phyloP scores from a whole-genome alignment of 2,797 vertebrate genomes.

The Borostomias antarcticus region DNA sequence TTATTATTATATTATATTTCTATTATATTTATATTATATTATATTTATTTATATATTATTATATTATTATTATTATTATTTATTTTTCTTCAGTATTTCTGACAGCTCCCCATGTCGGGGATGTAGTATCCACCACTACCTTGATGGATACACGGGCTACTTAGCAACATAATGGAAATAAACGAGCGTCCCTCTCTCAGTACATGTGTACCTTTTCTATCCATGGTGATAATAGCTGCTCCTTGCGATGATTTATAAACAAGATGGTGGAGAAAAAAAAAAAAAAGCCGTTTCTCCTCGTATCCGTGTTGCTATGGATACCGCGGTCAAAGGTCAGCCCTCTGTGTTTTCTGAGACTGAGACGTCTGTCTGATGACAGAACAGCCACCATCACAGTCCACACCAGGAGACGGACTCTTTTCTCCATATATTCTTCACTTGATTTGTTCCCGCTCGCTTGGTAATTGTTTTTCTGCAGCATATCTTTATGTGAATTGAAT shows the following conservation, averaged over 20 bases:
- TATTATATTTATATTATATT: no score
- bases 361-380: not conserved
- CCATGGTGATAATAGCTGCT: not conserved
- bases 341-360: not conserved
- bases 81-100: no score
- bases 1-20: no score
- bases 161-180: no score
- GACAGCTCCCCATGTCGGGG: no score
- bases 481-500: not conserved
- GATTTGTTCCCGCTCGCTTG: not conserved
- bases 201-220: not conserved
- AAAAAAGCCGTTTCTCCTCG: not conserved
- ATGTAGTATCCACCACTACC: no score
- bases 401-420: not conserved
- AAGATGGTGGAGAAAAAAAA: not conserved
- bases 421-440: not conserved
- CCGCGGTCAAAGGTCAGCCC: slow-evolving; percentile 12
- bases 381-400: not conserved
- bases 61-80: no score
- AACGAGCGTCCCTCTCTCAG: not conserved
- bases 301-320: slow-evolving; percentile 9
- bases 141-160: no score
- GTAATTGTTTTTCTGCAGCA: not conserved
- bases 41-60: no score
- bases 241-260: not conserved